Evolutionary conservation across 2,113 vertebrate genomes (phyloP).

Genomic region (Bettongia penicillata): DNA sequence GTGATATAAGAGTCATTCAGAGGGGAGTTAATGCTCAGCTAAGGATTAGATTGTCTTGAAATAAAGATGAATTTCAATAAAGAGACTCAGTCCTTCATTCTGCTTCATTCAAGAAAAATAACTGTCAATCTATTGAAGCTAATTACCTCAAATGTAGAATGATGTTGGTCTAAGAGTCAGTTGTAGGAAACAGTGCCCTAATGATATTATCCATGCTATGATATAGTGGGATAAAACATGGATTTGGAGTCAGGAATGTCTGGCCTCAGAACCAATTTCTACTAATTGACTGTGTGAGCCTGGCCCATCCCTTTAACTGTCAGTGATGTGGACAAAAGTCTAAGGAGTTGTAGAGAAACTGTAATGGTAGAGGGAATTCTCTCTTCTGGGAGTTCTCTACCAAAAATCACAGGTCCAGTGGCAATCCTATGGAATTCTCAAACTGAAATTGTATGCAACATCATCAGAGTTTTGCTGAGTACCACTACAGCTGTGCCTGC

Average conservation of each 20-base stretch:
- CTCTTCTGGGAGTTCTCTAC: neutral
- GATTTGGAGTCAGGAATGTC: neutral
- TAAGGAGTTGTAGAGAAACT: neutral
- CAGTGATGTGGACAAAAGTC: neutral
- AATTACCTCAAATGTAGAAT: neutral
- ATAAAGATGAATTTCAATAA: neutral
- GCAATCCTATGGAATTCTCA: neutral
- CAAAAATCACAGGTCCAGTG: neutral
- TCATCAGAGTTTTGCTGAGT: neutral
- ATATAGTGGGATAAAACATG: neutral
- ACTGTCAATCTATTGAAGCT: neutral
- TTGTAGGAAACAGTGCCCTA: neutral
- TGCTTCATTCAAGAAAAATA: neutral
- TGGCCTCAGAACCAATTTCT: neutral
- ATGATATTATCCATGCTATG: neutral
- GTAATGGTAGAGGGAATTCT: neutral
- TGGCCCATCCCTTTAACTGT: neutral
- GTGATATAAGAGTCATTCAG: neutral
- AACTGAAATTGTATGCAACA: neutral
- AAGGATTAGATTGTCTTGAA: neutral
- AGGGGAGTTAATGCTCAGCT: neutral
- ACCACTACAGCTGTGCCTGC: neutral
- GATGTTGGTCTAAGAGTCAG: neutral
- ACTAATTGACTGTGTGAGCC: neutral
- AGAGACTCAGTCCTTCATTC: neutral